A percentile compares a stretch with the other conserved stretches of the same genome.
Evolutionary conservation across 2,113 vertebrate species (phyloP).

Genomic region (Triplophysa rosa): DNA sequence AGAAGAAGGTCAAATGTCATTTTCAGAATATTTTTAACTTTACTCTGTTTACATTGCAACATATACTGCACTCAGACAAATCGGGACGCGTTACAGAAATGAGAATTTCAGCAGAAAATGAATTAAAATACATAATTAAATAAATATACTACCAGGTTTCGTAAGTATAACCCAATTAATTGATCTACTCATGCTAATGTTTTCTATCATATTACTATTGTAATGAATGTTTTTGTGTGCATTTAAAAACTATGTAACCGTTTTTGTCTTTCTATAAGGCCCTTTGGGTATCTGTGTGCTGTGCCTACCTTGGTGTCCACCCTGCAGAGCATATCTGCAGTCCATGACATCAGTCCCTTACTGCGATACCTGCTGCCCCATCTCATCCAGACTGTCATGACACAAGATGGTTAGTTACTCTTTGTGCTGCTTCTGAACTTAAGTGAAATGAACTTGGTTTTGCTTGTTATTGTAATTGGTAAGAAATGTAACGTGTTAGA

Average conservation of each 20-base stretch:
- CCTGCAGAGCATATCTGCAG: constrained; percentile 76
- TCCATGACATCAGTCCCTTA: constrained; percentile 81
- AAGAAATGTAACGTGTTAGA: too few species aligned
- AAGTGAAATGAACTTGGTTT: too few species aligned
- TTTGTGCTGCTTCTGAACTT: background rate
- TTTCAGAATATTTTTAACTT: too few species aligned
- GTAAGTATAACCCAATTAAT: too few species aligned
- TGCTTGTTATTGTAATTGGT: too few species aligned
- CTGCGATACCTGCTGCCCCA: constrained; percentile 85
- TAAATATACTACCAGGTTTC: too few species aligned
- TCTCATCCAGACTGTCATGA: constrained; percentile 70
- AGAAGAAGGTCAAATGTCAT: too few species aligned
- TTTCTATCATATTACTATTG: background rate
- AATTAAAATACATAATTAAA: too few species aligned
- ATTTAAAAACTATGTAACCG: background rate
- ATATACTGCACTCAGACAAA: too few species aligned
- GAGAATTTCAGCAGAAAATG: too few species aligned
- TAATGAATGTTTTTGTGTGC: background rate
- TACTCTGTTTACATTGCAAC: too few species aligned
- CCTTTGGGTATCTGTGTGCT: constrained; percentile 74
- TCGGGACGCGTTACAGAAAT: too few species aligned
- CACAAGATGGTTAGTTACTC: constrained; percentile 57
- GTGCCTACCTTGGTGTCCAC: constrained; percentile 72
- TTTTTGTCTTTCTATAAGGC: constrained; percentile 65
- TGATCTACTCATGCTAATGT: background rate